Evolutionary conservation across 2,888 invertebrate species (phyloP).

Genomic region (Xylota sylvarum): DNA sequence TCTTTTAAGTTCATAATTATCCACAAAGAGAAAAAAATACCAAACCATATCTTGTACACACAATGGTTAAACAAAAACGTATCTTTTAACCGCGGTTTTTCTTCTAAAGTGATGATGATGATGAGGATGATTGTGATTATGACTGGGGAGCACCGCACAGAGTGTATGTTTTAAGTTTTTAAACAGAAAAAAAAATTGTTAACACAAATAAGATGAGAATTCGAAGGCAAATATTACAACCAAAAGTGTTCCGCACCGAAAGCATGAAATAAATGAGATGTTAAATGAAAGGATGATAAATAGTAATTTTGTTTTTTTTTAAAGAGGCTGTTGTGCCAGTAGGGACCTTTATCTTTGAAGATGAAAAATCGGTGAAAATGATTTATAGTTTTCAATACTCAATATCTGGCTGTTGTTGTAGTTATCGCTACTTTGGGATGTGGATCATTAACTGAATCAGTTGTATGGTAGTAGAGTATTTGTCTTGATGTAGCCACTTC

Average conservation of each 20-base stretch:
- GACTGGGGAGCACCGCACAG: neutral
- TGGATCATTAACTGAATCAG: slow-evolving; percentile 44
- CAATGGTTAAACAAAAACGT: slow-evolving; percentile 44
- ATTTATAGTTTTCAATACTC: slow-evolving; percentile 58
- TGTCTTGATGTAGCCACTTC: slow-evolving; percentile 9
- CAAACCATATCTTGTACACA: slow-evolving; percentile 6
- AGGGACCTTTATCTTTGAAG: slow-evolving; percentile 37
- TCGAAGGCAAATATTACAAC: slow-evolving; percentile 16
- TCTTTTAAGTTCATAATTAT: slow-evolving; percentile 66
- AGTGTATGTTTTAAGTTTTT: slow-evolving; percentile 11
- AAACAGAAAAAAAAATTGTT: slow-evolving; percentile 1
- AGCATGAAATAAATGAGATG: slow-evolving; percentile 60
- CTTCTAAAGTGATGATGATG: slow-evolving; percentile 19
- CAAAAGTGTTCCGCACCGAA: slow-evolving; percentile 50
- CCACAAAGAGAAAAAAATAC: slow-evolving; percentile 24
- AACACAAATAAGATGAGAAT: slow-evolving; percentile 16
- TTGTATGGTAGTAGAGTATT: slow-evolving; percentile 6
- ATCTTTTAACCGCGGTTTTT: slow-evolving; percentile 52
- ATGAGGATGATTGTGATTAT: slow-evolving; percentile 21
- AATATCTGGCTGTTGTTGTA: slow-evolving; percentile 18
- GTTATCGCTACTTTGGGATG: slow-evolving; percentile 46
- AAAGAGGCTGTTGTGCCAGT: neutral
- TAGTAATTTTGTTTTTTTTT: slow-evolving; percentile 32
- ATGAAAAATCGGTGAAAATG: slow-evolving; percentile 66
- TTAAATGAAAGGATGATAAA: slow-evolving; percentile 63